Base-by-base conservation (phyloP, 2,797 vertebrate species). In the Parauchenoglanis ngamensis region DNA sequence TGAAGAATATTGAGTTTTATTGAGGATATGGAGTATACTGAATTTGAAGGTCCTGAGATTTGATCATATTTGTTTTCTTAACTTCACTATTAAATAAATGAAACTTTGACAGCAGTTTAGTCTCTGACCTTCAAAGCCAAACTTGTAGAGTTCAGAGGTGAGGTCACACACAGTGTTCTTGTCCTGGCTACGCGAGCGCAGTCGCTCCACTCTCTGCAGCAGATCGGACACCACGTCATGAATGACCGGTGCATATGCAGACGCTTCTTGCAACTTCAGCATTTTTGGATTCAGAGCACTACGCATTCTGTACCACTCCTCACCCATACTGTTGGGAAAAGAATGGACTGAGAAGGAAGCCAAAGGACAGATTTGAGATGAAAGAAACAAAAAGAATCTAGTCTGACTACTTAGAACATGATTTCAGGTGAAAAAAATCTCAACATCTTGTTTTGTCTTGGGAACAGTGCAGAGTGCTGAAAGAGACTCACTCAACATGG, bases 101-200 rank as follows among this genome's bases (percentile, higher is more conserved):
- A 56, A 49, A 13, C 23, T 21, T 19, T 10, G 78, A 46, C 57
- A 13, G 35, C 78, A 44, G 21, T 2, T 3, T 28, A 59, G 21
- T 17, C 11, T 67, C 80, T 86, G 63, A 96, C 96, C 95, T 95
- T 96, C 96, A 81, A 96, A 96, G 81, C 95, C 96, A 12, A 96
- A 96, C 91, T 94, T 96, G 92, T 96, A 95, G 79, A 96, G 92
- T 89, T 96, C 96, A 0, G 92, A 65, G 0, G 95, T 61, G 13
- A 96, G 17, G 7, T 96, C 90, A 0, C 85, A 44, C 2, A 96
- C 93, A 0, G 94, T 95, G 89, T 63, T 57, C 61, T 75, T 31
- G 85, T 96, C 95, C 5, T 21, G 88, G 35, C 94, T 96, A 83
- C 84, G 85, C 10, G 85, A 13, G 1, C 96, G 92, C 2, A 96